phyloP scores from a whole-genome alignment of 1,140 invertebrate genomes.

The Cydia splendana region DNA sequence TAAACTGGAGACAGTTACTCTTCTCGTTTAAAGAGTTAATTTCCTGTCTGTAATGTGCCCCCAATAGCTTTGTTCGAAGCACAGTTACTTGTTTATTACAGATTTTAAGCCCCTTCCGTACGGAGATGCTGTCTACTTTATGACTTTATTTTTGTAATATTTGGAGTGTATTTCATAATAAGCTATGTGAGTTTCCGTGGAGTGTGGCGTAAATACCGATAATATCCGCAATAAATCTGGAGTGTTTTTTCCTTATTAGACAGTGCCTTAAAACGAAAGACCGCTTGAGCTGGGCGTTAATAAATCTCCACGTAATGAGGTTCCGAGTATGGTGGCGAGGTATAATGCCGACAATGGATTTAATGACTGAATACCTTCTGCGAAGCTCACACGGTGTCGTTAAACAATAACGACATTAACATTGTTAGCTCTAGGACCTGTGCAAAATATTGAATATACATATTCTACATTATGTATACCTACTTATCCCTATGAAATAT shows the following conservation, averaged over 20 bases:
- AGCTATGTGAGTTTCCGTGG: slow-evolving; percentile 32
- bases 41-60: slow-evolving; percentile 35
- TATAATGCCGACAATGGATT: slow-evolving; percentile 42
- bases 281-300: slow-evolving; percentile 39
- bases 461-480: not conserved
- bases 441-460: not conserved
- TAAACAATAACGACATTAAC: slow-evolving; percentile 36
- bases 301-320: slow-evolving; percentile 50
- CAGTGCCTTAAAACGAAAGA: slow-evolving; percentile 35
- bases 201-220: slow-evolving; percentile 37
- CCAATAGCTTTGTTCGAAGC: slow-evolving; percentile 37
- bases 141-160: slow-evolving; percentile 40
- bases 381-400: slow-evolving; percentile 32
- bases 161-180: slow-evolving; percentile 41
- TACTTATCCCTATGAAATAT: not conserved
- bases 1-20: slow-evolving; percentile 37
- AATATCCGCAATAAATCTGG: slow-evolving; percentile 49
- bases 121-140: slow-evolving; percentile 39
- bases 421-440: not conserved
- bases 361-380: slow-evolving; percentile 43
- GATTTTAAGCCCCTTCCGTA: slow-evolving; percentile 41
- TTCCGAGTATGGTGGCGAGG: slow-evolving; percentile 35
- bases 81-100: slow-evolving; percentile 40
- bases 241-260: slow-evolving; percentile 48
- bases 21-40: slow-evolving; percentile 49